phyloP scores from a whole-genome alignment of 2,888 invertebrate species.

The Lycophotia porphyrea region DNA sequence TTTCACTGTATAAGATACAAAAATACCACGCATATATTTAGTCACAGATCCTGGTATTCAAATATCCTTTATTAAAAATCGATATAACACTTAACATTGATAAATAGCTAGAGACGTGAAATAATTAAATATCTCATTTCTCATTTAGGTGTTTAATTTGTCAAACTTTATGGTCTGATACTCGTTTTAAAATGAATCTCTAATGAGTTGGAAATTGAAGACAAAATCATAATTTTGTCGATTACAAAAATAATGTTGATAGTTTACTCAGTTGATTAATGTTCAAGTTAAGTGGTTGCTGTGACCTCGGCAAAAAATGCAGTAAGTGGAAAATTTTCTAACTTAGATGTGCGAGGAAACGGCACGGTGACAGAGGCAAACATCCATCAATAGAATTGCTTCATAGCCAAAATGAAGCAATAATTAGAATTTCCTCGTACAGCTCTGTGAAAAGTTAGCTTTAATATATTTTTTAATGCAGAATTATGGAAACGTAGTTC shows the following conservation, averaged over 20 bases:
- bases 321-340: neutral
- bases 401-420: neutral
- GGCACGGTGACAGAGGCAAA: neutral
- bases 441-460: neutral
- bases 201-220: conserved; percentile 67
- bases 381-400: neutral
- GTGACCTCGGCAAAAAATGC: neutral
- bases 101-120: conserved; percentile 68
- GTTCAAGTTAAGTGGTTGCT: neutral
- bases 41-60: conserved; percentile 27
- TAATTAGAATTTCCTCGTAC: neutral
- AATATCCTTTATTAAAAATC: conserved; percentile 34
- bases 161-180: conserved; percentile 70
- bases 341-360: neutral
- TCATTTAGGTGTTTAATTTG: conserved; percentile 73
- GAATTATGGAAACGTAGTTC: neutral
- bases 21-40: conserved; percentile 3
- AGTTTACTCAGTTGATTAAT: conserved; percentile 6
- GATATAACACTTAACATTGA: conserved; percentile 65
- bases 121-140: conserved; percentile 67
- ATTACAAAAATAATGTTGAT: conserved; percentile 27
- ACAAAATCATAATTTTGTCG: conserved; percentile 29
- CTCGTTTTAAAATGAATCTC: conserved; percentile 70
- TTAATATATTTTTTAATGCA: neutral
- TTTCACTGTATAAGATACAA: neutral